Evolutionary conservation across 2,113 vertebrate genomes (phyloP), one percentile per base, ranked within the genome.

Genomic region (Thamnophis sirtalis): DNA sequence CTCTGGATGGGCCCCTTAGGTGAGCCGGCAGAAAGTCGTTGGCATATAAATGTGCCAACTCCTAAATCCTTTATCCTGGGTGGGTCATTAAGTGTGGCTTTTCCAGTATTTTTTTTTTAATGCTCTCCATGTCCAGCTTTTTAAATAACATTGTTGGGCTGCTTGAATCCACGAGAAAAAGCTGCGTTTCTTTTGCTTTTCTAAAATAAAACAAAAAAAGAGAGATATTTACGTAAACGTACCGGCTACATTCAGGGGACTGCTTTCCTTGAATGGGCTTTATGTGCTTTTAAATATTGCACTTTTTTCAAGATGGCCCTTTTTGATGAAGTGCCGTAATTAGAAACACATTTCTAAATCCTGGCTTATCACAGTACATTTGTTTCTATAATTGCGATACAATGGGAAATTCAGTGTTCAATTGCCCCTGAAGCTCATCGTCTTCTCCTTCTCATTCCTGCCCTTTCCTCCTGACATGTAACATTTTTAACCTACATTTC

Each of bases 371-470:
- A 87, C 89, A 94, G 93, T 89, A 91, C 93, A 90, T 94, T 95
- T 93, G 84, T 94, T 96, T 93, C 93, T 89, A 87, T 94, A 95
- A 92, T 92, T 96, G 93, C 93, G 86, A 93, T 91, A 90, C 93
- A 93, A 90, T 91, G 86, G 88, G 58, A 95, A 93, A 94, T 95
- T 93, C 93, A 84, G 21, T 53, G 68, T 91, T 93, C 92, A 93
- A 91, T 95, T 95, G 92, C 92, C 94, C 87, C 93, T 92, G 92
- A 94, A 96, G 93, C 80, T 93, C 93, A 93, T 91, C 93, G 28
- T 0, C 92, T 91, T 89, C 53, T 94, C 92, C 91, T 91, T 95
- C 88, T 90, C 94, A 95, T 93, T 94, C 91, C 90, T 87, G 86
- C 53, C 87, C 91, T 50, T 93, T 93, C 26, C 68, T 84, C 88